Conservation (phyloP, 2,888 invertebrate species). For the Dicycla oo region DNA sequence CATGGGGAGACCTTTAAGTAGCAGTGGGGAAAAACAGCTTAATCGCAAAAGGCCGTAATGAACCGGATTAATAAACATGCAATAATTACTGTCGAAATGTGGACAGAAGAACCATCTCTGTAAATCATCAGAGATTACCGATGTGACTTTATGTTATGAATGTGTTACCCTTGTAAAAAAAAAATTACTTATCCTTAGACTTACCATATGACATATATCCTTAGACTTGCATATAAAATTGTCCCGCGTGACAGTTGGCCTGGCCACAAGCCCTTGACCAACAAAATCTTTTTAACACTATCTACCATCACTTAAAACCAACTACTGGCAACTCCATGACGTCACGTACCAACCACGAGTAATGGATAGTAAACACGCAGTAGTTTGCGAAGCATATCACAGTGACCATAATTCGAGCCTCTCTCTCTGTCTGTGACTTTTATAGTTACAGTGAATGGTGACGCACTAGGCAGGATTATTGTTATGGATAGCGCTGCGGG, state of each 20-base stretch:
- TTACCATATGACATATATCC: too few species aligned
- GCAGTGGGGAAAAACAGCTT: neutral
- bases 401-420: slow-evolving; percentile 47
- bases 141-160: neutral
- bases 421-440: slow-evolving; percentile 59
- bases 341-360: neutral
- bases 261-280: too few species aligned
- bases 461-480: slow-evolving; percentile 55
- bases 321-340: neutral
- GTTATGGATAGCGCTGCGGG: slow-evolving; percentile 46
- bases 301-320: too few species aligned
- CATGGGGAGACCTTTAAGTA: neutral
- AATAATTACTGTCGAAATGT: neutral
- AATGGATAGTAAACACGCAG: slow-evolving; percentile 24
- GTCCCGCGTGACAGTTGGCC: too few species aligned
- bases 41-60: neutral
- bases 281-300: too few species aligned
- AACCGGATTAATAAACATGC: neutral
- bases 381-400: slow-evolving; percentile 52
- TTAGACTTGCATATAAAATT: too few species aligned
- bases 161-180: too few species aligned
- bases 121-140: too few species aligned
- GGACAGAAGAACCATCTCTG: neutral
- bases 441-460: slow-evolving; percentile 62
- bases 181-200: too few species aligned